Percentiles rank a stretch among this genome's conserved stretches.
Evolutionary conservation across 2,888 invertebrate genomes (phyloP).

Genomic region (Standfussiana lucernea): DNA sequence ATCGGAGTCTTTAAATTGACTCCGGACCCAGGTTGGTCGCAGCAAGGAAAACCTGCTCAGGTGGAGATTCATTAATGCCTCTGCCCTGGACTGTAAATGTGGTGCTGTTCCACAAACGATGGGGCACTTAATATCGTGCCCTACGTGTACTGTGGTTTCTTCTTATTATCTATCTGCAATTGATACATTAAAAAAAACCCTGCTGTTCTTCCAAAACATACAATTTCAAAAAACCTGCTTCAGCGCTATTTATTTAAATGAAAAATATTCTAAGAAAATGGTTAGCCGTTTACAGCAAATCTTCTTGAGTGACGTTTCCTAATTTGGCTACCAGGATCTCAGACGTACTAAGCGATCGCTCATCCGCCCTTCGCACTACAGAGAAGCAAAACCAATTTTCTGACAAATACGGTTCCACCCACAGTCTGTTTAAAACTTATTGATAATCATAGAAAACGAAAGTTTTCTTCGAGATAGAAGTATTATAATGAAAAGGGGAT

Average conservation of each 20-base stretch:
- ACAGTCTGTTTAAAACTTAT: slow-evolving; percentile 16
- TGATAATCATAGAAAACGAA: slow-evolving; percentile 22
- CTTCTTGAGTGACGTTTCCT: slow-evolving; percentile 24
- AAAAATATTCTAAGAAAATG: slow-evolving; percentile 16
- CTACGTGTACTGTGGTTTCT: too few relatives aligned
- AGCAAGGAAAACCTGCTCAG: too few relatives aligned
- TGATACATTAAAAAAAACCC: not conserved
- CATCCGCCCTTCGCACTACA: slow-evolving; percentile 33
- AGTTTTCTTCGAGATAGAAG: not conserved
- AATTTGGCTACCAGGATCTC: slow-evolving; percentile 30
- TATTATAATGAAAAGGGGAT: slow-evolving; percentile 4
- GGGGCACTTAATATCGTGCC: too few relatives aligned
- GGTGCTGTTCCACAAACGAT: too few relatives aligned
- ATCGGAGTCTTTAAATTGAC: too few relatives aligned
- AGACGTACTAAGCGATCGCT: slow-evolving; percentile 38
- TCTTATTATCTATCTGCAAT: too few relatives aligned
- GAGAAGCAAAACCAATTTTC: slow-evolving; percentile 32
- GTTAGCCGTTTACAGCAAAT: slow-evolving; percentile 18
- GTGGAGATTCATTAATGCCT: too few relatives aligned
- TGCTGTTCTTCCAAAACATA: not conserved
- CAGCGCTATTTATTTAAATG: slow-evolving; percentile 6
- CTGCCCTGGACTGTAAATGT: too few relatives aligned
- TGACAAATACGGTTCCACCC: slow-evolving; percentile 9
- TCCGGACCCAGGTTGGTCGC: too few relatives aligned
- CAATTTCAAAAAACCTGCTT: not conserved